phyloP scores from a whole-genome alignment of 2,113 vertebrate species.

The Maccullochella peelii region DNA sequence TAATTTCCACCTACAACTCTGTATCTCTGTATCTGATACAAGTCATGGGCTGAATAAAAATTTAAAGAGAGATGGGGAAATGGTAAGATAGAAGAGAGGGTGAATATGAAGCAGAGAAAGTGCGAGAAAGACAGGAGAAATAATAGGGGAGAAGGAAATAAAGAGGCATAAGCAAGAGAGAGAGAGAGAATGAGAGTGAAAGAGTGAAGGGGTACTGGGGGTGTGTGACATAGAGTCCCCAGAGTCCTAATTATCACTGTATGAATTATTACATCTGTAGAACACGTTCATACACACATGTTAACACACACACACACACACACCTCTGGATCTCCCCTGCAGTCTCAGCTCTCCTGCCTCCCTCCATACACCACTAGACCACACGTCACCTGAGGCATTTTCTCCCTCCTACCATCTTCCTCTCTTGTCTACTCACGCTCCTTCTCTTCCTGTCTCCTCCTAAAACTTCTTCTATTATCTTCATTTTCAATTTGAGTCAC shows the following conservation, averaged over 20 bases:
- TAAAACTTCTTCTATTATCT: slow-evolving; percentile 41
- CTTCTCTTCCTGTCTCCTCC: slow-evolving; percentile 45
- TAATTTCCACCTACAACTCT: slow-evolving; percentile 30
- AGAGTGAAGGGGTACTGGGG: slow-evolving; percentile 61
- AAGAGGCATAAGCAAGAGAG: slow-evolving; percentile 12
- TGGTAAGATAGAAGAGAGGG: not conserved
- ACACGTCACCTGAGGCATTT: slow-evolving; percentile 63
- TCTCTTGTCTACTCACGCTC: slow-evolving; percentile 20
- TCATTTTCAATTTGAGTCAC: slow-evolving; percentile 34
- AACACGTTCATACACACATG: slow-evolving; percentile 55
- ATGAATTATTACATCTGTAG: slow-evolving; percentile 82
- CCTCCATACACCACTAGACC: slow-evolving; percentile 61
- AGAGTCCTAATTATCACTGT: slow-evolving; percentile 82
- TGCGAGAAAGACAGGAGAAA: slow-evolving; percentile 53
- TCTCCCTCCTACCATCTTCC: slow-evolving; percentile 49
- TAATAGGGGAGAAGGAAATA: slow-evolving; percentile 37
- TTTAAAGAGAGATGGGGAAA: not conserved
- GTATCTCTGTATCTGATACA: slow-evolving; percentile 27
- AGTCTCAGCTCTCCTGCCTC: slow-evolving; percentile 60
- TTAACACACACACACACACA: slow-evolving; percentile 30
- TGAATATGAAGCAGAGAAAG: slow-evolving; percentile 49
- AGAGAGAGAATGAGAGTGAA: slow-evolving; percentile 22
- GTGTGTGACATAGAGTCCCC: slow-evolving; percentile 72
- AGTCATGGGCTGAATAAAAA: slow-evolving; percentile 37
- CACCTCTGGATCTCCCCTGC: slow-evolving; percentile 65